These are phyloP conservation scores for Trachemys scripta DNA, from an alignment of 2,113 vertebrate species.

Conservation along the genomic window DNA sequence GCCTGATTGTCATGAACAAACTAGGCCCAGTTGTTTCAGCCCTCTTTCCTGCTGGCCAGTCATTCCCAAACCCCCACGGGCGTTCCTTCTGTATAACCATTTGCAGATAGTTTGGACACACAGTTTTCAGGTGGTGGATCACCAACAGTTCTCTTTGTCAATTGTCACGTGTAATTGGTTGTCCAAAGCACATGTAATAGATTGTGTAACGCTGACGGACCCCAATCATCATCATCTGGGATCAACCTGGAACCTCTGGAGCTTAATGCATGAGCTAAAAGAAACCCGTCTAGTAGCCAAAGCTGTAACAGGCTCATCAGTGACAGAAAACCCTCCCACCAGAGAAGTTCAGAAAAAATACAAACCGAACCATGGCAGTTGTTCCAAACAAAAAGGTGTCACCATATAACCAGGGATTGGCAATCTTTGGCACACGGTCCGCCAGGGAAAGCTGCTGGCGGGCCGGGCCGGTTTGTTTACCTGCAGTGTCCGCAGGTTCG, in stretches of 20 bases:
- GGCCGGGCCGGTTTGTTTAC: no score
- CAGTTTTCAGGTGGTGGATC: neutral
- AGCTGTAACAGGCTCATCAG: neutral
- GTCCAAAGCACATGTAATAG: neutral
- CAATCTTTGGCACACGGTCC: no score
- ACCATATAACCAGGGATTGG: accelerated
- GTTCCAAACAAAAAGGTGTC: neutral
- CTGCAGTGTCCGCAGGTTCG: no score
- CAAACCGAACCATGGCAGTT: neutral
- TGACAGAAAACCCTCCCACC: accelerated
- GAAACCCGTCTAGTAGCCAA: neutral
- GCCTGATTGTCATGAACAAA: neutral
- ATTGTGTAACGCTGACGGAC: neutral
- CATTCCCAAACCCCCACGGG: neutral
- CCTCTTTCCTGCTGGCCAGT: neutral
- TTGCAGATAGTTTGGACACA: neutral
- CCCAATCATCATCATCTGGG: neutral
- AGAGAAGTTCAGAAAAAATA: accelerated
- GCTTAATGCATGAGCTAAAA: neutral
- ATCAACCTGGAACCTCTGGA: neutral
- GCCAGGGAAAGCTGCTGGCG: no score
- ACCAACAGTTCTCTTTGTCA: neutral
- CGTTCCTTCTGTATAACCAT: neutral
- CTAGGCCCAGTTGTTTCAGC: neutral
- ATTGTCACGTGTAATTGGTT: neutral